These are phyloP conservation scores for Camelus dromedarius DNA, from an alignment of 2,113 vertebrate genomes.

Conservation along the genomic window DNA sequence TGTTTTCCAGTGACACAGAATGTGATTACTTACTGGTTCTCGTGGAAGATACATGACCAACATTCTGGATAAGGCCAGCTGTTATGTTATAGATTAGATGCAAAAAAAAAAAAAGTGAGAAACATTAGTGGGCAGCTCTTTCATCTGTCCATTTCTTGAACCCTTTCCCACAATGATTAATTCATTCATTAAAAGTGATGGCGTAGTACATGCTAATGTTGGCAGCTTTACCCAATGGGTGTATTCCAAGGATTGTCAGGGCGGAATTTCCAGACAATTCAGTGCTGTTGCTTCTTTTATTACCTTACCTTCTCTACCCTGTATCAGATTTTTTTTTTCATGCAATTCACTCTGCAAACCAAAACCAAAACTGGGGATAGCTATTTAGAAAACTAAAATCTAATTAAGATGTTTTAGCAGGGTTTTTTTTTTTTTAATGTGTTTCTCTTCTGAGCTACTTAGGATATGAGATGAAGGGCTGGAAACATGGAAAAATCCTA, in stretches of 20 bases:
- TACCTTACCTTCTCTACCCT: neutral
- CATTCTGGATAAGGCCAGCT: neutral
- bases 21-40: neutral
- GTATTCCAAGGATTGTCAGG: neutral
- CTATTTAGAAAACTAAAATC: slow-evolving; percentile 55
- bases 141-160: neutral
- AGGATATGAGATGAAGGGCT: neutral
- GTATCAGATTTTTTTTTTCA: neutral
- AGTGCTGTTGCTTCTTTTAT: neutral
- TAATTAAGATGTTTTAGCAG: neutral
- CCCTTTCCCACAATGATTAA: neutral
- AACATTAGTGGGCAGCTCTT: neutral
- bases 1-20: neutral
- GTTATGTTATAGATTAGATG: neutral
- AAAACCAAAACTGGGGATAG: neutral
- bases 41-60: neutral
- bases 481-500: slow-evolving; percentile 41
- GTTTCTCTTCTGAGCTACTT: slow-evolving; percentile 26
- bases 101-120: neutral
- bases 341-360: neutral
- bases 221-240: neutral
- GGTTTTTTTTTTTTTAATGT: neutral
- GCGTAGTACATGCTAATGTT: neutral
- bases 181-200: neutral
- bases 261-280: neutral